phyloP scores from a whole-genome alignment of 2,113 vertebrate genomes.

The Tringa solitaria region DNA sequence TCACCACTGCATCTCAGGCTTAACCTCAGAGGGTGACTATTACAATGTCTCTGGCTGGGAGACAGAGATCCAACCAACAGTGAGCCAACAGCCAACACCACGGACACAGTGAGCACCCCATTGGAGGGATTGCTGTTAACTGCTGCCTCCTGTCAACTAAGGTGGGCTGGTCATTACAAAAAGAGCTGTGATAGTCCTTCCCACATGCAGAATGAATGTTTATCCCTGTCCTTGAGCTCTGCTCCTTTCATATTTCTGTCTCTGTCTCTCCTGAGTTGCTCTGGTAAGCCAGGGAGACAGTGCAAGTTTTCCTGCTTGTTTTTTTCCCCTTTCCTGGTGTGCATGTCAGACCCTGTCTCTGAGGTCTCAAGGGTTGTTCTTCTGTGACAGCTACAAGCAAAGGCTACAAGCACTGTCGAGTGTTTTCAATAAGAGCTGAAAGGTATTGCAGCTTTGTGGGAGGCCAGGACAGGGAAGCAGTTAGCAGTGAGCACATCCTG shows the following conservation, averaged over 20 bases:
- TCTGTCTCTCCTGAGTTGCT: background rate
- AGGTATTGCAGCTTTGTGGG: background rate
- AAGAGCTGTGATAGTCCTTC: background rate
- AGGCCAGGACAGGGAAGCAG: background rate
- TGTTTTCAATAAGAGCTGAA: background rate
- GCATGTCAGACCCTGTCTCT: background rate
- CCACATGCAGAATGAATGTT: background rate
- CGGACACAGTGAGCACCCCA: background rate
- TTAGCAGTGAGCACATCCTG: fast-evolving
- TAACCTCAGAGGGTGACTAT: background rate
- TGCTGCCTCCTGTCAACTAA: background rate
- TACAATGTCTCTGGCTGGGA: background rate
- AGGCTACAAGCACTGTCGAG: background rate
- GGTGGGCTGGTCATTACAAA: background rate
- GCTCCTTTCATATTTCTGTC: background rate
- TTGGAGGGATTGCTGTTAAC: background rate
- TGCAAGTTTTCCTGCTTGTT: background rate
- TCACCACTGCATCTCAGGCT: background rate
- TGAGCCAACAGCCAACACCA: no score
- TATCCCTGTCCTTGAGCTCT: background rate
- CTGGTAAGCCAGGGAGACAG: background rate
- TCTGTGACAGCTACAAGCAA: background rate
- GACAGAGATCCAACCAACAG: background rate
- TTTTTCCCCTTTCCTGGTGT: background rate
- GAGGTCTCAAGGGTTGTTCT: background rate